Evolutionary conservation across 2,888 invertebrate species (phyloP).

Genomic region (Listrodromus nycthemerus): DNA sequence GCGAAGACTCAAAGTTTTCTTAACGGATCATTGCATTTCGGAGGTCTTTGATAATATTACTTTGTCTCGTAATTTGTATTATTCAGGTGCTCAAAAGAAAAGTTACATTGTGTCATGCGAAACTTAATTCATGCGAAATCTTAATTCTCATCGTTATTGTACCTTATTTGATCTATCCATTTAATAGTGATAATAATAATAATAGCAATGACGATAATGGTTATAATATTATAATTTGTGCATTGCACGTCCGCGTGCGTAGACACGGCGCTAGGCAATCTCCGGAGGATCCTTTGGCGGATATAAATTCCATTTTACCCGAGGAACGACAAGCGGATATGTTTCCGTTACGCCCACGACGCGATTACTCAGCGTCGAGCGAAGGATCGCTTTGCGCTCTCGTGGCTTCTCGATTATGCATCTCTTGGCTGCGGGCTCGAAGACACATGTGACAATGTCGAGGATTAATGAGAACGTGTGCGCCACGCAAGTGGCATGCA

Average conservation of each 20-base stretch:
- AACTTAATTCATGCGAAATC: no score
- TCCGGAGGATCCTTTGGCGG: background rate
- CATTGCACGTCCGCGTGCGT: background rate
- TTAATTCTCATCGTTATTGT: no score
- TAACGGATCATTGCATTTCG: no score
- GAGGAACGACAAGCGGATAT: constrained; percentile 44
- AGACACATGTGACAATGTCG: constrained; percentile 17
- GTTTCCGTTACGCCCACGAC: constrained; percentile 37
- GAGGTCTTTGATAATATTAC: no score
- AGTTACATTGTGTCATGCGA: no score
- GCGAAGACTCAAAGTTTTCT: no score
- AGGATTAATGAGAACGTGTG: constrained; percentile 27
- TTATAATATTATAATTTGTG: background rate
- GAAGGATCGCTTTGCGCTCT: constrained; percentile 19
- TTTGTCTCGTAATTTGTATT: no score
- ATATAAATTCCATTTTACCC: constrained; percentile 10
- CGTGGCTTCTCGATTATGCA: constrained; percentile 46
- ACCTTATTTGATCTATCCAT: no score
- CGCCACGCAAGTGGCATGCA: background rate
- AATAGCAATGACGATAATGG: no score
- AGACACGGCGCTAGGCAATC: background rate
- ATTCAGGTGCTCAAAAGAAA: no score
- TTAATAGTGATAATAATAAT: no score
- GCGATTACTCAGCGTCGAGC: constrained; percentile 41
- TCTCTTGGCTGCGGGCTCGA: constrained; percentile 21